phyloP scores from a whole-genome alignment of 2,113 vertebrate species.

The Rhea americana region DNA sequence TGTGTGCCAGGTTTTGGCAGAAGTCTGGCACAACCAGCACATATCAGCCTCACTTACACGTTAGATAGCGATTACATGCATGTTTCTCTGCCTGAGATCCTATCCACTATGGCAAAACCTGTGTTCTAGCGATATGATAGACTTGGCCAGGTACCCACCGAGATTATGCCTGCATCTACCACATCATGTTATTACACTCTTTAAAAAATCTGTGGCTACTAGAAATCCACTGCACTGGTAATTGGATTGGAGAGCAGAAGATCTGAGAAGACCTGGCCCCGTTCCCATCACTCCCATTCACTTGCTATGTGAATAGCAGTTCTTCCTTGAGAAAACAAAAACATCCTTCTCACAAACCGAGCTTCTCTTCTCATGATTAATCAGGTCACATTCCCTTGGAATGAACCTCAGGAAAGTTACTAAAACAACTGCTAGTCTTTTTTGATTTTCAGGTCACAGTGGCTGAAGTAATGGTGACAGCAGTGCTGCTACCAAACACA shows the following conservation, averaged over 20 bases:
- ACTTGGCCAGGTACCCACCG: background rate
- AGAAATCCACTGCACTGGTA: background rate
- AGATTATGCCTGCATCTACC: background rate
- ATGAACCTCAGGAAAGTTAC: background rate
- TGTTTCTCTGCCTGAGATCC: background rate
- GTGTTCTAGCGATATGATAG: fast-evolving
- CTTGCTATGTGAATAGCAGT: background rate
- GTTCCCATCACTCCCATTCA: background rate
- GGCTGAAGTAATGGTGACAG: background rate
- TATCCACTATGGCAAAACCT: fast-evolving
- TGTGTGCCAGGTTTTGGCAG: fast-evolving
- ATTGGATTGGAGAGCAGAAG: background rate
- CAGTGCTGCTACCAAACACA: background rate
- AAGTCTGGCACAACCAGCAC: background rate
- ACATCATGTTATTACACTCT: background rate
- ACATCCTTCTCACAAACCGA: background rate
- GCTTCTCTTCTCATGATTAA: background rate
- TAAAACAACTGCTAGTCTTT: background rate
- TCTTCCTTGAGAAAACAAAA: background rate
- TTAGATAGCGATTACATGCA: fast-evolving
- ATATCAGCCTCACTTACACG: fast-evolving
- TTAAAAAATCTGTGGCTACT: background rate
- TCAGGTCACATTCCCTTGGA: background rate
- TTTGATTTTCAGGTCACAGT: background rate
- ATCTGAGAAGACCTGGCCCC: too few species aligned